Conservation (phyloP, 2,888 invertebrate species). For the Byasa hedistus region DNA sequence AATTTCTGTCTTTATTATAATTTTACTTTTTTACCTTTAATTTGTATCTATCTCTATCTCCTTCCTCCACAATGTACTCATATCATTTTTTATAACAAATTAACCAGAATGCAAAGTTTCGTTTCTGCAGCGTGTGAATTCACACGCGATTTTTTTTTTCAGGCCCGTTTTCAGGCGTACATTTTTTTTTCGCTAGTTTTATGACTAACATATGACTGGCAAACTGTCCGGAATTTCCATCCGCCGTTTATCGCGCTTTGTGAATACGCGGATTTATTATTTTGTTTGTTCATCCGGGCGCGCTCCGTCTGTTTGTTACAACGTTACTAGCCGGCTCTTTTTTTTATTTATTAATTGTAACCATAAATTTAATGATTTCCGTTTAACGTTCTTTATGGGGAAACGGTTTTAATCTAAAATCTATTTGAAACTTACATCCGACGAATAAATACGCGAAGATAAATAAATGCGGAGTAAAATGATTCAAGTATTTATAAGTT, state of each 20-base stretch:
- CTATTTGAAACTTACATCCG: too few species aligned
- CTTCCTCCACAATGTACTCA: too few species aligned
- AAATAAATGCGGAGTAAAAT: too few species aligned
- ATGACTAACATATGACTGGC: conserved; percentile 27
- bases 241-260: conserved; percentile 24
- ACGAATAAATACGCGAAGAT: too few species aligned
- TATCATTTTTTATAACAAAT: too few species aligned
- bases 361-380: too few species aligned
- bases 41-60: too few species aligned
- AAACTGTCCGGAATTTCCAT: conserved; percentile 24
- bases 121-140: conserved; percentile 26
- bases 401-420: too few species aligned
- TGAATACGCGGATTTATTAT: conserved; percentile 10
- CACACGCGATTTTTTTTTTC: conserved; percentile 7
- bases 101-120: conserved; percentile 13
- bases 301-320: not conserved
- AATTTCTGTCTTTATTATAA: too few species aligned
- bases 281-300: not conserved
- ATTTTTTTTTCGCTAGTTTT: conserved; percentile 25
- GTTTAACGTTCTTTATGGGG: too few species aligned
- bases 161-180: conserved; percentile 12
- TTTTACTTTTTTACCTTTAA: too few species aligned
- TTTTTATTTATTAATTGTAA: not conserved
- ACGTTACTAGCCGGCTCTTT: not conserved
- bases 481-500: too few species aligned